Evolutionary conservation across 2,113 vertebrate genomes (phyloP).

Genomic region (Hippocampus zosterae): DNA sequence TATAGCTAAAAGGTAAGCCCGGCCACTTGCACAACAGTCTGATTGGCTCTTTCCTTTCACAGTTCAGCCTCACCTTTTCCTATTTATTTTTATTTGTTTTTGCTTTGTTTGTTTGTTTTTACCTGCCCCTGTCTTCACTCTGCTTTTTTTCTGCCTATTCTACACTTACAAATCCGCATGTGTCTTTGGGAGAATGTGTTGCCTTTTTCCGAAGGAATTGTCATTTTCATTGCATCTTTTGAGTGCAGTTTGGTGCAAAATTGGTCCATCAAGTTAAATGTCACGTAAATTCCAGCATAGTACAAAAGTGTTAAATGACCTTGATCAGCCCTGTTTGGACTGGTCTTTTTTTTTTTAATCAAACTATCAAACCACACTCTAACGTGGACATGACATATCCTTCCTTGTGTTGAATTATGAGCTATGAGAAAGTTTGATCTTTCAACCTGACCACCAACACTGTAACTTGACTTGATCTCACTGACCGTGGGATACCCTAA

Average conservation of each 20-base stretch:
- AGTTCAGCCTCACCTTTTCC: slow-evolving; percentile 41
- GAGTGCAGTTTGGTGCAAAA: neutral
- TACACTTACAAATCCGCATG: slow-evolving; percentile 53
- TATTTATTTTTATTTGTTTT: no score
- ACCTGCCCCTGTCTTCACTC: slow-evolving; percentile 29
- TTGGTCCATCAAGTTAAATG: neutral
- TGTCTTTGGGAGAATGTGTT: slow-evolving; percentile 6
- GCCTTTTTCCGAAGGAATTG: slow-evolving; percentile 54
- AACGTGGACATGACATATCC: slow-evolving; percentile 32
- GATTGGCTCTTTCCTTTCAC: slow-evolving; percentile 55
- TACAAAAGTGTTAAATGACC: neutral
- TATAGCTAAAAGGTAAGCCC: slow-evolving; percentile 97
- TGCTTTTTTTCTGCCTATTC: slow-evolving; percentile 61
- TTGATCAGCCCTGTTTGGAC: no score
- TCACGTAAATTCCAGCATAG: neutral
- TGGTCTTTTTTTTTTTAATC: no score
- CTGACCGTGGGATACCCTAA: slow-evolving; percentile 44
- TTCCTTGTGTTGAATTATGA: slow-evolving; percentile 6
- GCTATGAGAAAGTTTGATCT: neutral
- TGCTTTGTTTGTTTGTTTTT: neutral
- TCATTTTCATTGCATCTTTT: slow-evolving; percentile 34
- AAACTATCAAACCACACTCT: slow-evolving; percentile 25
- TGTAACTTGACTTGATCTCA: slow-evolving; percentile 18
- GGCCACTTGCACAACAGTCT: slow-evolving; percentile 56
- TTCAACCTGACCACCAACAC: slow-evolving; percentile 12